phyloP scores from a whole-genome alignment of 1,140 invertebrate genomes.

The Eulimnadia texana region DNA sequence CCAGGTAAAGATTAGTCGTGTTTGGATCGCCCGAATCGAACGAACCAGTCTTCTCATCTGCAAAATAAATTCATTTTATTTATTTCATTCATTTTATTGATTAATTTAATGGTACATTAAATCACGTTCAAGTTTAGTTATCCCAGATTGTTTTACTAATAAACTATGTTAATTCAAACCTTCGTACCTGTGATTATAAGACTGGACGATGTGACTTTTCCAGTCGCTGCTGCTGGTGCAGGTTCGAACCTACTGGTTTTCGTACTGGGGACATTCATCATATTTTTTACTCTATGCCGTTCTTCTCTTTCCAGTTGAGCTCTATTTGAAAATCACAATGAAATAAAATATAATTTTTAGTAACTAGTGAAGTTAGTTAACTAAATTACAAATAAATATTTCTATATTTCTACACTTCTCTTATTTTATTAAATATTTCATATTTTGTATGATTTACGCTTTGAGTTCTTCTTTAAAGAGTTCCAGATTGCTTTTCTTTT shows the following conservation, averaged over 20 bases:
- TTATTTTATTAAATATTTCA: too few species aligned
- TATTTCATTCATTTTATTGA: too few species aligned
- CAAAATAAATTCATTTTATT: neutral
- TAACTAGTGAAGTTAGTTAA: too few species aligned
- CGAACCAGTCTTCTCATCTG: conserved; percentile 37
- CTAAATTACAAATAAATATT: too few species aligned
- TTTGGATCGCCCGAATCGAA: conserved; percentile 90
- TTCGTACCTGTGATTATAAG: neutral
- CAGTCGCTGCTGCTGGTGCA: neutral
- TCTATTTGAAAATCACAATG: conserved; percentile 38
- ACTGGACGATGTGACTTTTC: neutral
- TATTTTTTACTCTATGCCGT: conserved; percentile 48
- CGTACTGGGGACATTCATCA: neutral
- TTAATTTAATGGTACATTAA: neutral
- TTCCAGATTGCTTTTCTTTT: conserved; percentile 85
- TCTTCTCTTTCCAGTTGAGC: conserved; percentile 95
- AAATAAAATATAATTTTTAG: too few species aligned
- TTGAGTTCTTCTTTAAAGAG: conserved; percentile 89
- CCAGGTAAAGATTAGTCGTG: conserved; percentile 95
- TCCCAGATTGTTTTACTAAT: too few species aligned
- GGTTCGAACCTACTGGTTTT: neutral
- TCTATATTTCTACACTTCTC: too few species aligned
- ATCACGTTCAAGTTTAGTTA: too few species aligned
- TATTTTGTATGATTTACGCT: too few species aligned
- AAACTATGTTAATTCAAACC: too few species aligned